Evolutionary conservation across 2,113 vertebrate species (phyloP), one percentile per base, ranked within the genome.

Genomic region (human): DNA sequence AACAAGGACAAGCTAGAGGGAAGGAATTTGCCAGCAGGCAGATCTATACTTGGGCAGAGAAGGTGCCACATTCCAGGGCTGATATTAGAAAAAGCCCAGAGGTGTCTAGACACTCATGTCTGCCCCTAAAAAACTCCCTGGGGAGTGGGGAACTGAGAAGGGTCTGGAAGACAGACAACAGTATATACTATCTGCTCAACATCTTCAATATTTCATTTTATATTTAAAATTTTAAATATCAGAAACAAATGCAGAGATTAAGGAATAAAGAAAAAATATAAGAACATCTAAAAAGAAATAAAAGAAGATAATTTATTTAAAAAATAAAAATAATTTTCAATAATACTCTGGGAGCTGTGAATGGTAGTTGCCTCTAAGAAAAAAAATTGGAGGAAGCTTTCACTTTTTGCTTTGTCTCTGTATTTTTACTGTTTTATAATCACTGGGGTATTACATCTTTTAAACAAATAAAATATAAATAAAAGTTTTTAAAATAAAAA

Each of bases 61-160:
- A 97, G 97, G 96, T 97, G 96, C 93, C 72, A 97, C 96, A 98
- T 98, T 97, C 97, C 97, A 94, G 75, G 57, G 59, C 96, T 96
- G 80, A 96, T 96, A 96, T 90, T 97, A 93, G 70, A 90, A 97
- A 94, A 97, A 89, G 75, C 68, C 68, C 83, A 80, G 95, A 96
- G 84, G 94, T 97, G 94, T 96, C 94, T 93, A 97, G 94, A 96
- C 96, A 93, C 92, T 97, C 86, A 83, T 73, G 92, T 96, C 86
- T 97, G 89, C 70, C 73, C 75, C 96, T 68, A 43, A 72, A 95
- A 89, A 48, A 12, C 83, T 95, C 86, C 38, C 45, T 50, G 14
- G 38, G 52, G 87, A 86, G 30, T n/a, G 40, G 64, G 16, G 78
- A 90, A 72, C 30, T 73, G 25, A 93, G 87, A 96, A 93, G 85